Conservation (phyloP, 2,888 invertebrate genomes). For the Xylota segnis region DNA sequence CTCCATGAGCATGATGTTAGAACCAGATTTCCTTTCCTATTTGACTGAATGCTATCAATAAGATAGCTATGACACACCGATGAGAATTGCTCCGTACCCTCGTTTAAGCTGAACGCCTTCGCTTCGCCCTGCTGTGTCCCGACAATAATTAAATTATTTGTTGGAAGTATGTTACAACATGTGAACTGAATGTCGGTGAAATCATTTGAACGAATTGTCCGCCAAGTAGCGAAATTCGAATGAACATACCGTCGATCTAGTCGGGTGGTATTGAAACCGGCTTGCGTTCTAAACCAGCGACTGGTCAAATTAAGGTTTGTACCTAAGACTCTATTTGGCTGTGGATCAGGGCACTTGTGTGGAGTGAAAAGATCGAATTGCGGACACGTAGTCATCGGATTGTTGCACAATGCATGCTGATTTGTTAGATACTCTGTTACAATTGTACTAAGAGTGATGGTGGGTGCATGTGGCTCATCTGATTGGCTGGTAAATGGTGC, state of each 20-base stretch:
- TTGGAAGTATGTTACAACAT: constrained; percentile 87
- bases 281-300: constrained; percentile 86
- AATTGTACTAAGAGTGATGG: constrained; percentile 93
- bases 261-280: constrained; percentile 87
- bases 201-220: constrained; percentile 87
- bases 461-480: constrained; percentile 83
- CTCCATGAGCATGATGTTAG: constrained; percentile 95
- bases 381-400: constrained; percentile 98
- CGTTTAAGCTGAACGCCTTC: constrained; percentile 93
- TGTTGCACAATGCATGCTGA: constrained; percentile 98
- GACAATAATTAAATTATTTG: constrained; percentile 87
- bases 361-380: constrained; percentile 98
- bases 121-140: constrained; percentile 97
- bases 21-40: constrained; percentile 90
- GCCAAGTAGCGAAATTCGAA: constrained; percentile 91
- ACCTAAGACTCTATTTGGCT: constrained; percentile 85
- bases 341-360: constrained; percentile 97
- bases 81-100: constrained; percentile 91
- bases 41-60: constrained; percentile 91
- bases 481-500: constrained; percentile 85
- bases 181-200: constrained; percentile 90
- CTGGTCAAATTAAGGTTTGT: constrained; percentile 90
- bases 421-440: constrained; percentile 98
- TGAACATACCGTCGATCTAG: constrained; percentile 93
- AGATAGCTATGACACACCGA: constrained; percentile 94